phyloP scores from a whole-genome alignment of 2,888 invertebrate species.

The Ennomos quercinarius region DNA sequence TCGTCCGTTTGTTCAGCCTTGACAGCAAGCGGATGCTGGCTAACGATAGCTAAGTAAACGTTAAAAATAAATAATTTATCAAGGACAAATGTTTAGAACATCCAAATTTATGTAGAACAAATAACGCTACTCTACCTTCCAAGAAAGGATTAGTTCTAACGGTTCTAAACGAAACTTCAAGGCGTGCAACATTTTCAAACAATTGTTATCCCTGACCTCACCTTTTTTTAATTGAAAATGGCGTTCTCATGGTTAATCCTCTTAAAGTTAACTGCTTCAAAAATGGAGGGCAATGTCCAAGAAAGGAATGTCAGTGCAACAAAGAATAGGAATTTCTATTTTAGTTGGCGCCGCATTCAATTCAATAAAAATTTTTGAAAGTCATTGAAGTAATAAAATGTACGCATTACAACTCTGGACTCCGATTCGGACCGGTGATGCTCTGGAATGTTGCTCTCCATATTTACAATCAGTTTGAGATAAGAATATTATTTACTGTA shows the following conservation, averaged over 20 bases:
- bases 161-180: slow-evolving; percentile 52
- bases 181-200: slow-evolving; percentile 34
- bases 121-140: slow-evolving; percentile 30
- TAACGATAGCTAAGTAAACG: slow-evolving; percentile 56
- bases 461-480: slow-evolving; percentile 49
- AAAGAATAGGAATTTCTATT: slow-evolving; percentile 49
- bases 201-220: slow-evolving; percentile 52
- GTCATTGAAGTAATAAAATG: slow-evolving; percentile 65
- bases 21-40: slow-evolving; percentile 67
- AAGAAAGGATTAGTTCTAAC: slow-evolving; percentile 22
- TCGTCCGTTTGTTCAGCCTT: slow-evolving; percentile 66
- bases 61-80: slow-evolving; percentile 34
- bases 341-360: slow-evolving; percentile 41
- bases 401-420: slow-evolving; percentile 51
- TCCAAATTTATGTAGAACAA: slow-evolving; percentile 16
- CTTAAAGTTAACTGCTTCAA: slow-evolving; percentile 36
- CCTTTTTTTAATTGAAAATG: slow-evolving; percentile 49
- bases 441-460: slow-evolving; percentile 55
- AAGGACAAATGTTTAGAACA: slow-evolving; percentile 31
- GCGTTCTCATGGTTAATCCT: slow-evolving; percentile 50
- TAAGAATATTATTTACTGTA: slow-evolving; percentile 34
- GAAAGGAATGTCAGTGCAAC: slow-evolving; percentile 46
- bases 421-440: slow-evolving; percentile 48
- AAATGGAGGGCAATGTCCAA: slow-evolving; percentile 50
- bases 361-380: slow-evolving; percentile 58